Conservation (phyloP, 2,888 invertebrate genomes). For the Miltochrista miniata region DNA sequence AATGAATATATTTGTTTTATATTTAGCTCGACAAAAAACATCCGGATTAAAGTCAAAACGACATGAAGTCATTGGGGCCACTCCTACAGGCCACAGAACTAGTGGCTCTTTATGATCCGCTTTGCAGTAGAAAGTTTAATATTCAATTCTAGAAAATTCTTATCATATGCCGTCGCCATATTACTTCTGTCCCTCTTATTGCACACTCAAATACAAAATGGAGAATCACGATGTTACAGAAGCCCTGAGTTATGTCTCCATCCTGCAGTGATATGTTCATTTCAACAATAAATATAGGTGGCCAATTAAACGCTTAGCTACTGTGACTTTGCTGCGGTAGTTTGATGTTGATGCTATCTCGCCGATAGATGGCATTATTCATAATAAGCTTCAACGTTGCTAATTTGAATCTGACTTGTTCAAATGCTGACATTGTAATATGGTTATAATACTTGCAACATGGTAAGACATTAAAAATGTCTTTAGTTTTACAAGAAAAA, state of each 20-base stretch:
- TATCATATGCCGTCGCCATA: too few relatives aligned
- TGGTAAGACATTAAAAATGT: not conserved
- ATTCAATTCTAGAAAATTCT: too few relatives aligned
- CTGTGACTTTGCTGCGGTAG: slow-evolving; percentile 33
- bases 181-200: slow-evolving; percentile 62
- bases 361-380: slow-evolving; percentile 34
- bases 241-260: slow-evolving; percentile 78
- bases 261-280: slow-evolving; percentile 76
- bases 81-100: too few relatives aligned
- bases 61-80: too few relatives aligned
- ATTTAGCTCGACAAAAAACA: too few relatives aligned
- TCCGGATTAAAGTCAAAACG: too few relatives aligned
- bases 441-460: not conserved
- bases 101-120: too few relatives aligned
- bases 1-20: too few relatives aligned
- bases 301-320: slow-evolving; percentile 72
- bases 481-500: not conserved
- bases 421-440: not conserved
- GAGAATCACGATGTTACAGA: slow-evolving; percentile 74
- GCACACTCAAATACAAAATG: slow-evolving; percentile 78
- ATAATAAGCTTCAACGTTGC: slow-evolving; percentile 15
- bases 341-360: slow-evolving; percentile 28
- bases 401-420: not conserved
- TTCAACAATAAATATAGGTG: slow-evolving; percentile 79
- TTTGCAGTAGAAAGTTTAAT: too few relatives aligned